Evolutionary conservation across 1,140 invertebrate genomes (phyloP).

Genomic region (Lordiphosa mommai): DNA sequence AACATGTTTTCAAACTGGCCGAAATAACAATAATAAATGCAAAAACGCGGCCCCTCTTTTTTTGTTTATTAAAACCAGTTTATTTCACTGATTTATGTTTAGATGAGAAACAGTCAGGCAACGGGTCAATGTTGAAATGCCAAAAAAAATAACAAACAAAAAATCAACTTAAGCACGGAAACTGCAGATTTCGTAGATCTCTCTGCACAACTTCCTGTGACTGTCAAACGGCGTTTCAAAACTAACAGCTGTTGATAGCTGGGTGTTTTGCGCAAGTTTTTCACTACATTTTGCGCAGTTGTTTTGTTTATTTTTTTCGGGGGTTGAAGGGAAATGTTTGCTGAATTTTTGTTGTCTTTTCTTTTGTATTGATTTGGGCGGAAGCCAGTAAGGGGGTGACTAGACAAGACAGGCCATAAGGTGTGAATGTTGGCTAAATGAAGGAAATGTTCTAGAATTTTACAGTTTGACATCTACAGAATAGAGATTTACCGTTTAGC

Average conservation of each 20-base stretch:
- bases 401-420: background rate
- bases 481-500: no score
- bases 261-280: constrained; percentile 52
- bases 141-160: constrained; percentile 1
- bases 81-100: background rate
- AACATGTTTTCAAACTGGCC: constrained; percentile 36
- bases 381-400: no score
- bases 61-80: background rate
- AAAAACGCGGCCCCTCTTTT: background rate
- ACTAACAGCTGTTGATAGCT: background rate
- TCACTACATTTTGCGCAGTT: constrained; percentile 60
- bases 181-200: background rate
- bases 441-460: background rate
- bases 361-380: constrained; percentile 19
- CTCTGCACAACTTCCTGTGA: constrained; percentile 1
- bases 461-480: constrained; percentile 1
- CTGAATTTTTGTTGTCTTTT: constrained; percentile 22
- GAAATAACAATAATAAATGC: constrained; percentile 2
- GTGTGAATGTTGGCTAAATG: no score
- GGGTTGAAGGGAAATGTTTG: background rate
- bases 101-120: constrained; percentile 6
- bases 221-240: constrained; percentile 2
- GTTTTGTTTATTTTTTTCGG: no score
- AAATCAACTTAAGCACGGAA: background rate
- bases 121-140: constrained; percentile 23